These are phyloP conservation scores for Phasia obesa DNA, from an alignment of 2,888 invertebrate genomes.

Conservation along the genomic window DNA sequence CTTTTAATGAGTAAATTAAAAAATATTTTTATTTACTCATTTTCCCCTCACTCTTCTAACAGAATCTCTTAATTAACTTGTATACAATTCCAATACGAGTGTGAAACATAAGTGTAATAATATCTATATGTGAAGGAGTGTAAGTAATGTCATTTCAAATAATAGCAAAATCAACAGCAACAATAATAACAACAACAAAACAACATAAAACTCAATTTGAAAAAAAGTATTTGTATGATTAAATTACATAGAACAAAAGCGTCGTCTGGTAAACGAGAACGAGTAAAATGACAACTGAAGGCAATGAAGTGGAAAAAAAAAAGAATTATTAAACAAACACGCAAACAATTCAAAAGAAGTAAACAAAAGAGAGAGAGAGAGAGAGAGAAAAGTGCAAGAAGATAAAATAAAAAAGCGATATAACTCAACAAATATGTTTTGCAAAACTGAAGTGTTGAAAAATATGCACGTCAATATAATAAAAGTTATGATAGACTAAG, in stretches of 20 bases:
- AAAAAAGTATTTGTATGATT: constrained; percentile 61
- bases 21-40: not conserved
- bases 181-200: constrained; percentile 23
- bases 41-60: not conserved
- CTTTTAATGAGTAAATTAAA: too few species aligned
- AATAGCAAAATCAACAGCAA: constrained; percentile 43
- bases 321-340: constrained; percentile 65
- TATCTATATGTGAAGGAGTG: not conserved
- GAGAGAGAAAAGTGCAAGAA: not conserved
- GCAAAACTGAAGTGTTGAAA: not conserved
- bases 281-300: constrained; percentile 68
- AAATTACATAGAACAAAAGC: constrained; percentile 71
- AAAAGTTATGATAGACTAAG: constrained; percentile 71
- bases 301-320: constrained; percentile 74
- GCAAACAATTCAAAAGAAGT: constrained; percentile 67
- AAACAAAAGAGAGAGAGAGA: constrained; percentile 13
- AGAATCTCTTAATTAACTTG: constrained; percentile 53
- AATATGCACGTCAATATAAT: constrained; percentile 31
- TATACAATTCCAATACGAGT: not conserved
- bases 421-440: not conserved
- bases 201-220: constrained; percentile 9
- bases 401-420: not conserved
- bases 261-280: constrained; percentile 54
- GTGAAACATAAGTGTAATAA: not conserved
- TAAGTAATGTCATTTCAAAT: constrained; percentile 39